phyloP scores from a whole-genome alignment of 1,140 invertebrate genomes.

The Babylonia areolata region DNA sequence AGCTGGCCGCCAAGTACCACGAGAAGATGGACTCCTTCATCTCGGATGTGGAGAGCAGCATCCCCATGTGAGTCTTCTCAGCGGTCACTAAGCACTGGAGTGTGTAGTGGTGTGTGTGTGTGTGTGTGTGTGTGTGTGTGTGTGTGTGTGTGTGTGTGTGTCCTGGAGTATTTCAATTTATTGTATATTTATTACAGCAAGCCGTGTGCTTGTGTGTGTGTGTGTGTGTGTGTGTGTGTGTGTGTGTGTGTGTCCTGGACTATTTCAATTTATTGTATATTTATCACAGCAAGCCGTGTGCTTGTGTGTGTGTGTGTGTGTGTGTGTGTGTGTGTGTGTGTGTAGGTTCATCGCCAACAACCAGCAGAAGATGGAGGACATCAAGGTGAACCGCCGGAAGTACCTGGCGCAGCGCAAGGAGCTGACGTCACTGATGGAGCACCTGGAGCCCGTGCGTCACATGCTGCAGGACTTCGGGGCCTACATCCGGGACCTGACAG shows the following conservation, averaged over 20 bases:
- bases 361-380: conserved; percentile 56
- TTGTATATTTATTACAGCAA: too few relatives aligned
- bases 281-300: too few relatives aligned
- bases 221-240: background rate
- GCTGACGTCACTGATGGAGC: conserved; percentile 34
- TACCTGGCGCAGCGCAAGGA: conserved; percentile 37
- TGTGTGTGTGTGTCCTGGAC: background rate
- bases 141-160: background rate
- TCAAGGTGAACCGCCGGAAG: conserved; percentile 41
- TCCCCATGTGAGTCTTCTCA: conserved; percentile 6
- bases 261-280: too few relatives aligned
- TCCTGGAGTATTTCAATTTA: too few relatives aligned
- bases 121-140: background rate
- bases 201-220: too few relatives aligned
- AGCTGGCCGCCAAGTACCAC: conserved; percentile 45
- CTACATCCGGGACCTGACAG: conserved; percentile 45
- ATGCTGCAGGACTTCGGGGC: conserved; percentile 44
- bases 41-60: conserved; percentile 23
- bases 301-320: background rate
- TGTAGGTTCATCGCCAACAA: conserved; percentile 50
- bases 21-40: conserved; percentile 32
- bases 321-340: background rate
- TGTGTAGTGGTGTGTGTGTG: background rate
- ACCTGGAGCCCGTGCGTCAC: conserved; percentile 39
- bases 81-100: too few relatives aligned